Conservation (phyloP, 1,140 invertebrate species). For the Microplitis mediator region DNA sequence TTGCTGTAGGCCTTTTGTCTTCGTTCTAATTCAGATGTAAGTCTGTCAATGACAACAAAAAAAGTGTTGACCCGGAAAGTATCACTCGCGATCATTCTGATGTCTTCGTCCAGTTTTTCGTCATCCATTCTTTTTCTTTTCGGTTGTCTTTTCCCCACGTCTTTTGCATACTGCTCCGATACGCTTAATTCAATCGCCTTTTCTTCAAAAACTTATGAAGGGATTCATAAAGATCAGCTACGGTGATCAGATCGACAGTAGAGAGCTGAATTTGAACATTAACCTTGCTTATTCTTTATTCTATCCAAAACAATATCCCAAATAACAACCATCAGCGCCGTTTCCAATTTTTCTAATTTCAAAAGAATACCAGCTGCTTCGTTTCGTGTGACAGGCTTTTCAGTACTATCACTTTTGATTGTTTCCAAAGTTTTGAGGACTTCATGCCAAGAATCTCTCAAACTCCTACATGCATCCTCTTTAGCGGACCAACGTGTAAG, state of each 20-base stretch:
- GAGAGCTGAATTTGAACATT: neutral
- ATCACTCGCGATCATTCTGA: no score
- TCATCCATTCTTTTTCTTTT: no score
- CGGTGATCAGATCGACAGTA: neutral
- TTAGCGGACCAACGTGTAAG: slow-evolving; percentile 39
- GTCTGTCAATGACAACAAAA: no score
- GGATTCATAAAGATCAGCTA: no score
- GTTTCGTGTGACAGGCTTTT: slow-evolving; percentile 36
- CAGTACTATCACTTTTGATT: slow-evolving; percentile 35
- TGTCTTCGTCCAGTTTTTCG: no score
- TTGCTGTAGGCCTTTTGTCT: no score
- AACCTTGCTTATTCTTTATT: slow-evolving; percentile 25
- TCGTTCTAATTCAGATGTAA: no score
- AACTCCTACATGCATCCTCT: slow-evolving; percentile 40
- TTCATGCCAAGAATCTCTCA: slow-evolving; percentile 35
- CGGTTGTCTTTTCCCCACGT: no score
- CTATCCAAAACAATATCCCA: slow-evolving; percentile 30
- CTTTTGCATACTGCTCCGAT: no score
- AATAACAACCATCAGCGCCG: slow-evolving; percentile 34
- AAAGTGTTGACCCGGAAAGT: no score
- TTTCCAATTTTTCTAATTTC: slow-evolving; percentile 38
- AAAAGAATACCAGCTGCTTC: slow-evolving; percentile 31
- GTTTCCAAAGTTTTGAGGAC: slow-evolving; percentile 34
- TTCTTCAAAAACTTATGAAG: no score
- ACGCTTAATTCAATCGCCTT: no score